These are phyloP conservation scores for Aricia agestis DNA, from an alignment of 1,140 invertebrate genomes.

Conservation along the genomic window DNA sequence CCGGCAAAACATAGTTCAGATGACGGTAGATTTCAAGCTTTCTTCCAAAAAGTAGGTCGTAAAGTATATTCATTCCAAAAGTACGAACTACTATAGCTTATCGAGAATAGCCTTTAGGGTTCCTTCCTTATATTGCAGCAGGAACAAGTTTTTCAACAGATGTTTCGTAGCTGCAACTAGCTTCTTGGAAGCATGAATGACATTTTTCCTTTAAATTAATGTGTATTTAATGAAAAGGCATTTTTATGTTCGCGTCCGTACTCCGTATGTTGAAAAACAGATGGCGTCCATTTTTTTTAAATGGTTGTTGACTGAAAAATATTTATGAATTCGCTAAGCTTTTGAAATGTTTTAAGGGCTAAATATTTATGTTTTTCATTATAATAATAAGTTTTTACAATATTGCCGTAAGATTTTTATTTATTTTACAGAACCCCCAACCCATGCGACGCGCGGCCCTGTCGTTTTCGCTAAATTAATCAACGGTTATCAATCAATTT, in stretches of 20 bases:
- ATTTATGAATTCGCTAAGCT: too few species aligned
- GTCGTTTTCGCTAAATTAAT: not conserved
- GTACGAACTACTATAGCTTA: too few species aligned
- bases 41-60: too few species aligned
- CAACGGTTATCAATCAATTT: constrained; percentile 16
- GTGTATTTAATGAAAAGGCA: not conserved
- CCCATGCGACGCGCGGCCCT: not conserved
- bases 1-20: too few species aligned
- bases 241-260: not conserved
- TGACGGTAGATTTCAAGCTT: too few species aligned
- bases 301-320: not conserved
- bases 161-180: not conserved
- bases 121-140: not conserved
- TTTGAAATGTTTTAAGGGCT: not conserved
- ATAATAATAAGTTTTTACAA: not conserved
- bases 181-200: not conserved
- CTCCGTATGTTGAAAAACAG: not conserved
- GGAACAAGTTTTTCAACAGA: not conserved
- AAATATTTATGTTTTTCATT: not conserved
- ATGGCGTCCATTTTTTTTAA: not conserved
- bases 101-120: too few species aligned
- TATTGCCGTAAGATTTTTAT: not conserved
- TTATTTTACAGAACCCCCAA: not conserved
- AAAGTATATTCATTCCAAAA: too few species aligned
- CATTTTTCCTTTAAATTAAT: not conserved